Evolutionary conservation across 2,888 invertebrate species (phyloP).

Genomic region (Patella ulyssiponensis): DNA sequence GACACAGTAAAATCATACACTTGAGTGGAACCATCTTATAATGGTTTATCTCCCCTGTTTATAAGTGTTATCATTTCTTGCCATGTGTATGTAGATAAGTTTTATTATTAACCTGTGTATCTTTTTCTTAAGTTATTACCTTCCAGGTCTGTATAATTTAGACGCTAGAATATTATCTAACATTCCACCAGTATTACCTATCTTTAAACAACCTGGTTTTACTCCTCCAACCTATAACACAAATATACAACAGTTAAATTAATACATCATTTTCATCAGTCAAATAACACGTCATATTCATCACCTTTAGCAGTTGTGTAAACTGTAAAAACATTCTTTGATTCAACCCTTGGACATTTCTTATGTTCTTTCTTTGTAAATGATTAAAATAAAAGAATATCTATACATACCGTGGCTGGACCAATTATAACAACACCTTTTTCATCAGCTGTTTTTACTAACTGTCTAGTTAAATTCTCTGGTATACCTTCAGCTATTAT

Average conservation of each 20-base stretch:
- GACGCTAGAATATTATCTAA: slow-evolving; percentile 98
- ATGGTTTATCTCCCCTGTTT: too few species aligned
- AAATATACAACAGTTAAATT: slow-evolving; percentile 16
- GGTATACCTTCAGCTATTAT: slow-evolving; percentile 99
- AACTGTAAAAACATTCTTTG: too few species aligned
- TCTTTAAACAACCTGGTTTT: slow-evolving; percentile 99
- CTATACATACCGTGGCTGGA: slow-evolving; percentile 79
- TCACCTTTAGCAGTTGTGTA: neutral
- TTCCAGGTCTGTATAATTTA: slow-evolving; percentile 94
- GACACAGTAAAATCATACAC: too few species aligned
- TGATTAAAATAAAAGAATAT: neutral
- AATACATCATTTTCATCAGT: neutral
- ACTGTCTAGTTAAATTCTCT: slow-evolving; percentile 96
- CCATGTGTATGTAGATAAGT: too few species aligned
- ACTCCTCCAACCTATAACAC: slow-evolving; percentile 85
- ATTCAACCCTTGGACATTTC: too few species aligned
- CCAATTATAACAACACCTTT: slow-evolving; percentile 91
- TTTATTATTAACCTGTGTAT: too few species aligned
- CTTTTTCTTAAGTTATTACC: slow-evolving; percentile 56
- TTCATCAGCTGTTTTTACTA: slow-evolving; percentile 84
- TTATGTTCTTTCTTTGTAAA: neutral
- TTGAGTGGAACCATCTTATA: too few species aligned
- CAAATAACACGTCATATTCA: neutral
- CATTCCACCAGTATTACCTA: slow-evolving; percentile 99
- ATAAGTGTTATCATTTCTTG: too few species aligned